Base-by-base conservation (phyloP, 2,888 invertebrate species). In the Spisula solida region DNA sequence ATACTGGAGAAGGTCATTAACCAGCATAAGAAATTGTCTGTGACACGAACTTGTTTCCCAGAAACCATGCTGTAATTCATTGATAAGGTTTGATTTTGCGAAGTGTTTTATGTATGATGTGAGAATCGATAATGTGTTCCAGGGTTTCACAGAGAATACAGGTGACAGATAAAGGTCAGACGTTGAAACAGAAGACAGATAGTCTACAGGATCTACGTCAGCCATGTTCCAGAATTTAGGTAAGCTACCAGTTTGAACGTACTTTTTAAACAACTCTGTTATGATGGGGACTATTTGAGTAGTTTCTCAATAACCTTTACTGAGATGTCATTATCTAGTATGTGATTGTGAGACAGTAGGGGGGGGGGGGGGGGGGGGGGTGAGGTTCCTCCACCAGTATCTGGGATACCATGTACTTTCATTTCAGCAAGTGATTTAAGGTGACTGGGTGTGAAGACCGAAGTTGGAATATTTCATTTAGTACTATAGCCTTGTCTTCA, bases 401-500 rank as follows among this genome's bases (percentile, higher is more conserved):
- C 85, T 29, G 25, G 31, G 1, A 31, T 12, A 31, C 82, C 70
- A 78, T 85, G 82, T 25, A 82, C 31, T 55, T 86, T 89, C 89
- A 89, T 86, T 55, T 86, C n/a, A 81, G 66, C 20, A 8, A 89
- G 89, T 5, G 75, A 89, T 41, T 41, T 83, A 12, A 29, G 90
- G 90, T 70, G 88, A 86, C 81, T 88, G 10, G 85, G 48, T 20
- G 70, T 90, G 51, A 90, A 86, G 6, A 90, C 86, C 34, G 90
- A 88, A n/a, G n/a, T 25, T 90, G 88, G 55, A 88, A 88, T 56
- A 87, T 85, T 51, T 82, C 25, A 80, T 90, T 90, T 41, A 90
- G 85, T 29, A 87, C 79, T 41, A 20, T 82, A 25, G 87, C 87
- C 51, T 90, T 90, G 29, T 81, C 81, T 25, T 31, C 47, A 25